phyloP scores from a whole-genome alignment of 2,113 vertebrate genomes.

The Scortum barcoo region DNA sequence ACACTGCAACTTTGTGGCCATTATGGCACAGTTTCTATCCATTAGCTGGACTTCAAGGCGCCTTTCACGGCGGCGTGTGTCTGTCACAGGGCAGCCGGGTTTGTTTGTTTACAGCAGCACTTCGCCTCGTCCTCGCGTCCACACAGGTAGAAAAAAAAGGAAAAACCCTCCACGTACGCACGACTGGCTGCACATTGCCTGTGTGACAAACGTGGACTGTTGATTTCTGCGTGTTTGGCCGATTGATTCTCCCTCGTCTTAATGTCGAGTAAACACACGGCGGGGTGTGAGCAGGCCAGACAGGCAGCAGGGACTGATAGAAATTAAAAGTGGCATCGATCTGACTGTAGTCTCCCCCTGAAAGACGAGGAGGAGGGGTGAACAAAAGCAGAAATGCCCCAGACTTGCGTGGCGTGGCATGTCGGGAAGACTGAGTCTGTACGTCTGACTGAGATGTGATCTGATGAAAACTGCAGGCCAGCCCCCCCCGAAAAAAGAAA shows the following conservation, averaged over 20 bases:
- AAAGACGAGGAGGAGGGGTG: conserved; percentile 60
- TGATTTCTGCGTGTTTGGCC: conserved; percentile 37
- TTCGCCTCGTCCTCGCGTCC: conserved; percentile 2
- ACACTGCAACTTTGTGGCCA: conserved; percentile 73
- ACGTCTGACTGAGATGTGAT: conserved; percentile 25
- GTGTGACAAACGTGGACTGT: conserved; percentile 66
- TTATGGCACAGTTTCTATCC: conserved; percentile 38
- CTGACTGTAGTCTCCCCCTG: conserved; percentile 38
- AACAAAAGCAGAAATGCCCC: conserved; percentile 70
- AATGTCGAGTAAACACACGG: conserved; percentile 9
- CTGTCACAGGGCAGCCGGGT: neutral
- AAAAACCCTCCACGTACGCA: conserved; percentile 73
- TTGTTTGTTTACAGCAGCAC: conserved; percentile 44
- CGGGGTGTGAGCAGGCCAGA: neutral
- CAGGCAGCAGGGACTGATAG: neutral
- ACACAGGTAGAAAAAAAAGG: conserved; percentile 51
- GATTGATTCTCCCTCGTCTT: conserved; percentile 30
- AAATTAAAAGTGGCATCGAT: conserved; percentile 47
- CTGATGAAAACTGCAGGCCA: conserved; percentile 1
- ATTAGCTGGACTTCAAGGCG: conserved; percentile 8
- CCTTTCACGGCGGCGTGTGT: neutral
- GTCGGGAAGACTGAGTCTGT: conserved; percentile 37
- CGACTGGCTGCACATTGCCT: conserved; percentile 46
- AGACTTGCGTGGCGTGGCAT: conserved; percentile 74
- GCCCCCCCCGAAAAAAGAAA: neutral